Evolutionary conservation across 1,140 invertebrate genomes (phyloP).

Genomic region (Panagrolaimus sp.): DNA sequence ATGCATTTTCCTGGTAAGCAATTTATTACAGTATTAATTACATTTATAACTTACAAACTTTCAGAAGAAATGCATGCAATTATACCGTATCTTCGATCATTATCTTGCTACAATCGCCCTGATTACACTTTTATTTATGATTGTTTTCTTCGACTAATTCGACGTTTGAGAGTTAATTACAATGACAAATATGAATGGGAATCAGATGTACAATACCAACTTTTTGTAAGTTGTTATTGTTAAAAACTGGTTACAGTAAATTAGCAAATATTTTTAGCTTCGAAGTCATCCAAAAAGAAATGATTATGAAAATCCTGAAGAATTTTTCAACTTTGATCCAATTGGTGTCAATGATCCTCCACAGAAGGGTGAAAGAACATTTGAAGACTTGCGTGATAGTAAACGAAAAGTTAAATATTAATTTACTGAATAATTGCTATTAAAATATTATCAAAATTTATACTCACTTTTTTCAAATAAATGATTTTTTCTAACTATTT

Average conservation of each 20-base stretch:
- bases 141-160: conserved; percentile 24
- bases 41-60: not conserved
- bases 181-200: conserved; percentile 31
- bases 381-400: not conserved
- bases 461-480: too few relatives aligned
- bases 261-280: not conserved
- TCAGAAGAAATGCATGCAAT: conserved; percentile 26
- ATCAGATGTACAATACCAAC: not conserved
- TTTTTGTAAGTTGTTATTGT: not conserved
- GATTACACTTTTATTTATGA: conserved; percentile 33
- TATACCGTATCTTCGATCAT: conserved; percentile 17
- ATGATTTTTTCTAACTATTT: too few relatives aligned
- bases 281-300: not conserved
- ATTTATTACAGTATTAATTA: not conserved
- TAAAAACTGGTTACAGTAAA: not conserved
- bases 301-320: conserved; percentile 10
- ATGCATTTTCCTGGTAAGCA: conserved; percentile 32
- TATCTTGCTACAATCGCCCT: conserved; percentile 32
- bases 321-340: not conserved
- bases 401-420: not conserved
- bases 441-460: too few relatives aligned
- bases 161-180: conserved; percentile 16
- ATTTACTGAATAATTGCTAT: too few relatives aligned
- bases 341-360: conserved; percentile 9
- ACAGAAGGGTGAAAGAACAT: not conserved